Base-by-base conservation (phyloP, 30 jellyfish, hydroid and myxozoan genomes). In the Pelagia noctiluca region DNA sequence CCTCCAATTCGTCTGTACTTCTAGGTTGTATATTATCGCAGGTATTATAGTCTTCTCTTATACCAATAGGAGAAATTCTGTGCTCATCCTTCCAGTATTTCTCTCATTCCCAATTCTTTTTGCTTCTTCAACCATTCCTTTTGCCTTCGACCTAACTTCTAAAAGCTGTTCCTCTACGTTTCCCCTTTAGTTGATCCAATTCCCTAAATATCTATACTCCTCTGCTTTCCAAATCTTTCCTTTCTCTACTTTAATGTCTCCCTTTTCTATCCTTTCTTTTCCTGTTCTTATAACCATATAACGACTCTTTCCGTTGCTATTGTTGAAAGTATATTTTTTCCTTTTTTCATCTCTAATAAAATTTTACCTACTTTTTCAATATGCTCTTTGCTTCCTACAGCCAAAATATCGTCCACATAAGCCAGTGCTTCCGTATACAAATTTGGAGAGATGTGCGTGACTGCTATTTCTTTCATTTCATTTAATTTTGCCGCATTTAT, bases 281-380 rank as follows among this genome's bases (percentile, higher is more conserved):
- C 83, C 83, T 71, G 83, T 71, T 36, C 24, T 71, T 18, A 71
- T 35, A 5, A 71, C 30, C 68, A 71, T 71, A 29, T 71, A 71
- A 0, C 36, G 74, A 0, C 83, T 31, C 35, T 71, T 71, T 38
- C 57, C 57, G 16, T 42, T 42, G 12, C 12, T 16, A 42, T 42
- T 42, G 57, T 42, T 42, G 16, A 42, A 42, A 5, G 57, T 42
- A 42, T 42, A 42, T 42, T 42, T 42, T 42, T 42, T 42, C 57
- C 12, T 5, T 16, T 42, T 42, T 42, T 16, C 57, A 42, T 42
- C 16, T 42, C 57, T 16, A 5, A 5, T 42, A 42, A 16, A 42
- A 5, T 42, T 42, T 16, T 42, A 5, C 57, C 57, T 42, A 42
- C 57, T 42, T 16, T 16, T 42, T 42, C 57, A 8, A 42, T 16